Evolutionary conservation across 2,797 vertebrate species (phyloP).

Genomic region (Brachyrhaphis roseni): DNA sequence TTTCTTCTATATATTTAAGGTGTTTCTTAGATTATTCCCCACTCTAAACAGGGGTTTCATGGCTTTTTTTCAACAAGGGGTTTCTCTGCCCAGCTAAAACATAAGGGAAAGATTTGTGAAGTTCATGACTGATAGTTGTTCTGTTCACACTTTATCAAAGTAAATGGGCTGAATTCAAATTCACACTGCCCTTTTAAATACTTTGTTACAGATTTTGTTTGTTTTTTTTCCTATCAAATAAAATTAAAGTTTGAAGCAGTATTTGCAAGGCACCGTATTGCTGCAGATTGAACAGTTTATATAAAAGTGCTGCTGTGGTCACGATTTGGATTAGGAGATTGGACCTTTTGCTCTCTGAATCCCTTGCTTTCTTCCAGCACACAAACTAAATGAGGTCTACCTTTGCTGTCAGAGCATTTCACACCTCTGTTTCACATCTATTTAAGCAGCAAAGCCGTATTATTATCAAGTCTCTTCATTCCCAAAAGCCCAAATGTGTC

Average conservation of each 20-base stretch:
- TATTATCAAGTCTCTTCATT: constrained; percentile 47
- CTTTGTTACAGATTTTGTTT: neutral
- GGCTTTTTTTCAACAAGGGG: neutral
- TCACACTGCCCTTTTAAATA: neutral
- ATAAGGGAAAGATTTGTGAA: neutral
- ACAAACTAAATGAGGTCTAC: constrained; percentile 28
- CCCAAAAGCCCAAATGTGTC: constrained; percentile 49
- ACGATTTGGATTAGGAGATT: neutral
- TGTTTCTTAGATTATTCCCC: neutral
- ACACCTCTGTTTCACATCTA: constrained; percentile 48
- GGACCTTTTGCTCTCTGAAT: neutral
- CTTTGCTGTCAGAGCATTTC: constrained; percentile 43
- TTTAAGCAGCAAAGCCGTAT: constrained; percentile 43
- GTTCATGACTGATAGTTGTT: neutral
- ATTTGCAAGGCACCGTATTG: neutral
- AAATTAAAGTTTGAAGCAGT: neutral
- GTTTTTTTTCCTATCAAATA: neutral
- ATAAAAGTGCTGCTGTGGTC: neutral
- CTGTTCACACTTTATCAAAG: neutral
- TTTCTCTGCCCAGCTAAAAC: neutral
- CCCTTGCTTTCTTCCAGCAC: constrained; percentile 41
- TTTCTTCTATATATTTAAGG: neutral
- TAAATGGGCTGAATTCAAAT: neutral
- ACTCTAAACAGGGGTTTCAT: neutral
- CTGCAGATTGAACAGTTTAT: neutral